Conservation (phyloP, 2,888 invertebrate genomes). For the Leptinotarsa tumamoca region DNA sequence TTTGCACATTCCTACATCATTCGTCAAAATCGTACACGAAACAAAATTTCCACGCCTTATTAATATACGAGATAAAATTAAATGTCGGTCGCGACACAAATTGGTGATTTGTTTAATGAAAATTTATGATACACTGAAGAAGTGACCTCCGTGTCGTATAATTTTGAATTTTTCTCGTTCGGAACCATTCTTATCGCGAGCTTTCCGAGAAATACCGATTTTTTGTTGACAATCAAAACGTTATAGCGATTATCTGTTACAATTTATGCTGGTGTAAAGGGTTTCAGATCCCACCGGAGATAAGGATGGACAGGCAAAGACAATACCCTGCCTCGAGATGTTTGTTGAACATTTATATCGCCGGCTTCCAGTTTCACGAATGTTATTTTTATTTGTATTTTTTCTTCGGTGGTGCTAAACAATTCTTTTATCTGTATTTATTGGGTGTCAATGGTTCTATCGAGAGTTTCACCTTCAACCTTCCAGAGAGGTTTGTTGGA, state of each 20-base stretch:
- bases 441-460: constrained; percentile 37
- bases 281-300: constrained; percentile 47
- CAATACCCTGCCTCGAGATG: constrained; percentile 48
- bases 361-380: constrained; percentile 47
- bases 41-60: constrained; percentile 26
- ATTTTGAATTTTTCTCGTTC: constrained; percentile 29
- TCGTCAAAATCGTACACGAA: constrained; percentile 34
- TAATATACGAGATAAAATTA: constrained; percentile 31
- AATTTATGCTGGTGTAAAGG: constrained; percentile 50
- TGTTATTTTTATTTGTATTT: constrained; percentile 39
- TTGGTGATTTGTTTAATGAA: constrained; percentile 38
- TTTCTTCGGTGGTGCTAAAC: constrained; percentile 45
- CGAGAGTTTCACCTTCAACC: constrained; percentile 13
- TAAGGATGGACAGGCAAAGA: constrained; percentile 50
- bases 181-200: constrained; percentile 13
- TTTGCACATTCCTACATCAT: constrained; percentile 45
- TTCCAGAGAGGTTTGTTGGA: neutral
- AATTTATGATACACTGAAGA: constrained; percentile 33
- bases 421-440: constrained; percentile 51
- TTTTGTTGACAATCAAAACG: constrained; percentile 50
- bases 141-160: neutral
- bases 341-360: constrained; percentile 45
- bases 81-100: constrained; percentile 25
- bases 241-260: constrained; percentile 47
- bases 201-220: constrained; percentile 26